Percentiles rank a stretch among this genome's conserved stretches.
These are phyloP conservation scores for Clamator glandarius DNA, from an alignment of 2,797 vertebrate genomes.

Conservation along the genomic window DNA sequence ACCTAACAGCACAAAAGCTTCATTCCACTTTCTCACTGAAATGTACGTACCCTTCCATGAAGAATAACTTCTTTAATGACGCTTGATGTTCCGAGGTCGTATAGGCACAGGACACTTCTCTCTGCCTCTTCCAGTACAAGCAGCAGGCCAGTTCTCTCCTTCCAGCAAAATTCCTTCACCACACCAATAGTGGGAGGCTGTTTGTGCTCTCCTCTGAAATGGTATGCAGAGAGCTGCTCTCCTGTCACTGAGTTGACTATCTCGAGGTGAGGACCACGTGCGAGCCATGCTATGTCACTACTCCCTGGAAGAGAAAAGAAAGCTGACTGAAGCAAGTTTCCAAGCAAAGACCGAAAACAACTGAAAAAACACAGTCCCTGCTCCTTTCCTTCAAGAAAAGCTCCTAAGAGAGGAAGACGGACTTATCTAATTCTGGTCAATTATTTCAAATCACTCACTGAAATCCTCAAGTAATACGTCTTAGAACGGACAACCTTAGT, in stretches of 20 bases:
- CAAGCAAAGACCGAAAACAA: neutral
- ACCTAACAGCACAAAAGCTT: neutral
- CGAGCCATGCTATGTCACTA: constrained; percentile 87
- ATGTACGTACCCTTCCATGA: constrained; percentile 88
- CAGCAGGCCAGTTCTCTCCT: constrained; percentile 91
- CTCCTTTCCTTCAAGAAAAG: neutral
- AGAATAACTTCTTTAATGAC: constrained; percentile 94
- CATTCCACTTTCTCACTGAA: neutral
- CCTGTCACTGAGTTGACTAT: constrained; percentile 87
- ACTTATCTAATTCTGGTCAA: neutral
- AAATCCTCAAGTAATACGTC: neutral
- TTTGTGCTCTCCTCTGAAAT: constrained; percentile 86
- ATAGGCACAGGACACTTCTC: constrained; percentile 93
- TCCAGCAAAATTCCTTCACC: constrained; percentile 92
- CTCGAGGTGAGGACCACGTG: too few species aligned
- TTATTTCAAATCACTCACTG: fast-evolving
- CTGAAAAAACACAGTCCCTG: fast-evolving
- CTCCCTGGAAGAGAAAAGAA: constrained; percentile 80
- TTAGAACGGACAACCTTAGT: neutral
- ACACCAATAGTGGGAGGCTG: constrained; percentile 85
- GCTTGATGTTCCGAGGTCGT: constrained; percentile 89
- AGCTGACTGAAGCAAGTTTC: neutral
- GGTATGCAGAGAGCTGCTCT: constrained; percentile 91
- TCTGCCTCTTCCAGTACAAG: constrained; percentile 91
- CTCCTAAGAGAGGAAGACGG: neutral